Evolutionary conservation across 2,888 invertebrate species (phyloP), one percentile per base, ranked within the genome.

Genomic region (Craniophora ligustri): DNA sequence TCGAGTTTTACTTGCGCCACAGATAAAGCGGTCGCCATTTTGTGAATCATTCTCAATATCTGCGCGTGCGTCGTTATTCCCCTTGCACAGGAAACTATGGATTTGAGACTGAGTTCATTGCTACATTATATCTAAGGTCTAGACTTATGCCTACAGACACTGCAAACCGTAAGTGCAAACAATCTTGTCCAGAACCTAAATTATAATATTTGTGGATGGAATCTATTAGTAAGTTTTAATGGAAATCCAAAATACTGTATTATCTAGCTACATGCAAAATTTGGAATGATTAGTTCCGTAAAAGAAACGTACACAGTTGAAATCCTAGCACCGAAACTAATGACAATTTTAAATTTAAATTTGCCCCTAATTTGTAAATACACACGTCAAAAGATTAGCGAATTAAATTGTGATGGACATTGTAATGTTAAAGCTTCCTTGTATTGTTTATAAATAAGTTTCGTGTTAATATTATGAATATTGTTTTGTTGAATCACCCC

Each of bases 51-150:
- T 53, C 41, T 57, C 40, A 41, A 42, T 75, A 65, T 75, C 68
- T 71, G 59, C 56, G 63, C 56, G 46, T 18, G 46, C 56, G 55
- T 59, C 50, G 69, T 75, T 72, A 75, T 75, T 75, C 73, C 73
- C 73, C 76, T 67, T 67, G 56, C 45, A 53, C 70, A 73, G 76
- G 74, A 74, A 70, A 75, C 62, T 63, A 65, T 65, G 72, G 56
- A 54, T 64, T 48, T 61, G 53, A 47, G 46, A 40, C 49, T 35
- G 57, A 38, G 60, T 58, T 64, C 64, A 64, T 41, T 51, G 72
- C 14, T 40, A 61, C 50, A 39, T 36, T 59, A 48, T 42, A 41
- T 49, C 42, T 69, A 30, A 63, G 59, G 42, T 46, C 35, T 47
- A 54, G 55, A 46, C 46, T 50, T 47, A 18, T 21, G 35, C 39